Evolutionary conservation across 2,113 vertebrate species (phyloP).

Genomic region (Trochalopteron elliotii): DNA sequence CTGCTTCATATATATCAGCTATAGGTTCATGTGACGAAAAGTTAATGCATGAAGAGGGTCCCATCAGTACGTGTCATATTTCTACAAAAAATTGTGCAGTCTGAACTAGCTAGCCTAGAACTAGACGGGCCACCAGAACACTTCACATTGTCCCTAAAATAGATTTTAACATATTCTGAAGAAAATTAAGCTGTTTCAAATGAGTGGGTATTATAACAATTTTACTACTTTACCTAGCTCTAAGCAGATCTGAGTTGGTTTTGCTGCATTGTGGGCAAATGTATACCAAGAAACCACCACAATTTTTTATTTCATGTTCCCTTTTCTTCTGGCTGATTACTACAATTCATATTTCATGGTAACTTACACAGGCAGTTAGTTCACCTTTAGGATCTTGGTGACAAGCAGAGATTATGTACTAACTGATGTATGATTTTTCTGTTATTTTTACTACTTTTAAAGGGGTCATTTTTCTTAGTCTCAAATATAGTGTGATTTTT

Average conservation of each 20-base stretch:
- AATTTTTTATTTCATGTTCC: slow-evolving; percentile 1
- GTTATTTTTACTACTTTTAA: neutral
- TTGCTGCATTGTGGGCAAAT: neutral
- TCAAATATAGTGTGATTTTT: neutral
- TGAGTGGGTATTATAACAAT: neutral
- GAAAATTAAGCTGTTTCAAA: neutral
- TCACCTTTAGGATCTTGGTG: neutral
- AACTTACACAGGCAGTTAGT: neutral
- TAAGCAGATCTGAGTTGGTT: neutral
- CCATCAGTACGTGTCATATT: neutral
- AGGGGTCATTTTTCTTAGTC: neutral
- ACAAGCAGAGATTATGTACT: neutral
- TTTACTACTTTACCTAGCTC: neutral
- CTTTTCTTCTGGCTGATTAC: neutral
- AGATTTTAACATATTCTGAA: neutral
- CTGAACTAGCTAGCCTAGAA: neutral
- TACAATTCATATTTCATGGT: slow-evolving; percentile 8
- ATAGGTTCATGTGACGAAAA: neutral
- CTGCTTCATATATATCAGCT: neutral
- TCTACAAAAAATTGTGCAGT: neutral
- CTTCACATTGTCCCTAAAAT: neutral
- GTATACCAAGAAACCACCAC: neutral
- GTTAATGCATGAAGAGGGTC: neutral
- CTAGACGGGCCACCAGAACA: neutral
- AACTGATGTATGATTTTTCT: neutral